Conservation (phyloP, 2,797 vertebrate species). For the Coregonus sp. region DNA sequence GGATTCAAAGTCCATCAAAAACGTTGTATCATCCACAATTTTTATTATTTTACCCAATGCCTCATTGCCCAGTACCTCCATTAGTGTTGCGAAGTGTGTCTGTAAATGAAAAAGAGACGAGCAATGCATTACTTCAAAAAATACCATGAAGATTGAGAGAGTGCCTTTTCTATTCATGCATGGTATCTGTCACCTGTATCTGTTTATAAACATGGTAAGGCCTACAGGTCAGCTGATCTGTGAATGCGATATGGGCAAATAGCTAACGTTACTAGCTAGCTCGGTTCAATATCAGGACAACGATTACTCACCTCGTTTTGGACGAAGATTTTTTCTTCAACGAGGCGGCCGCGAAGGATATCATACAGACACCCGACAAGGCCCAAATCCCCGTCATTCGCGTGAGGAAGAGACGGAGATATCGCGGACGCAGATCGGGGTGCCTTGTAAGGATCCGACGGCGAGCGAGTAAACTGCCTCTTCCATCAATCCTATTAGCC, state of each 20-base stretch:
- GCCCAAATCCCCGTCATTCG: too few species aligned
- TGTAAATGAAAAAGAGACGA: conserved; percentile 27
- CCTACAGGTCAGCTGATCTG: neutral
- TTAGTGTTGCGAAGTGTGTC: conserved; percentile 68
- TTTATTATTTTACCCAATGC: conserved; percentile 76
- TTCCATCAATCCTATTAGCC: too few species aligned
- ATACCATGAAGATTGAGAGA: neutral
- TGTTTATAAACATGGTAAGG: neutral
- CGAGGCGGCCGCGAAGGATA: too few species aligned
- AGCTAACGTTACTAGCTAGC: neutral
- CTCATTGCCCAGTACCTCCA: conserved; percentile 77
- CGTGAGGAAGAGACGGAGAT: too few species aligned
- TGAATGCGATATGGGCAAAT: neutral
- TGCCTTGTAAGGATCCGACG: too few species aligned
- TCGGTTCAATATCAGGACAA: neutral
- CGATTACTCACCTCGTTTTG: too few species aligned
- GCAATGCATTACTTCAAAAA: neutral
- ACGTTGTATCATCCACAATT: conserved; percentile 64
- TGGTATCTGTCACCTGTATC: neutral
- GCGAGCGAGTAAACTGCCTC: too few species aligned
- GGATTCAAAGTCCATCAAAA: conserved; percentile 44
- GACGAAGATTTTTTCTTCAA: too few species aligned
- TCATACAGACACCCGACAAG: too few species aligned
- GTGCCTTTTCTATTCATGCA: neutral
- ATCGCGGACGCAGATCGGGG: too few species aligned